Evolutionary conservation across 2,113 vertebrate genomes (phyloP).

Genomic region (Micromys minutus): DNA sequence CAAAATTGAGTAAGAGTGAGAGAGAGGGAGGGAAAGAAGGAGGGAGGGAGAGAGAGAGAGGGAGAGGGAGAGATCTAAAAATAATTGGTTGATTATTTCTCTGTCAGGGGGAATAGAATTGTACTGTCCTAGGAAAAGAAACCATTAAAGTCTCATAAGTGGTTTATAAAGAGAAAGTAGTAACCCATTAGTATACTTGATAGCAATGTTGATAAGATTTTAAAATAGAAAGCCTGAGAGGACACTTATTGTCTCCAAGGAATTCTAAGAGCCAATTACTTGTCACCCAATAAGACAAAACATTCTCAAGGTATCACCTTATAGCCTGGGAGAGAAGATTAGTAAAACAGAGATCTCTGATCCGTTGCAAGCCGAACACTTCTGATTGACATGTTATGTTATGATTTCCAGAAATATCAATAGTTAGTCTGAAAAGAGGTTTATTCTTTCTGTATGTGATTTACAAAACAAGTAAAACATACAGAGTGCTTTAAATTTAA

Average conservation of each 20-base stretch:
- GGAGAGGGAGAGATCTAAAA: not conserved
- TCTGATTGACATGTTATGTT: not conserved
- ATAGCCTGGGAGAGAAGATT: conserved; percentile 3
- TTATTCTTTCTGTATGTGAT: not conserved
- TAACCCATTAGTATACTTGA: conserved; percentile 43
- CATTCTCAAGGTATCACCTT: not conserved
- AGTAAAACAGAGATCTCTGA: not conserved
- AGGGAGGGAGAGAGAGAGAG: not conserved
- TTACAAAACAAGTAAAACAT: conserved; percentile 34
- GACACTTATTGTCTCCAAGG: not conserved
- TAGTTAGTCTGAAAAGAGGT: not conserved
- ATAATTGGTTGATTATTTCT: conserved; percentile 57
- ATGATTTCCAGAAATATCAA: not conserved
- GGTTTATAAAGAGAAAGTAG: conserved; percentile 39
- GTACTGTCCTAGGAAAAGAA: conserved; percentile 21
- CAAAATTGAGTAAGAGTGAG: not conserved
- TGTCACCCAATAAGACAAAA: conserved; percentile 2
- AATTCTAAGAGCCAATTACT: conserved; percentile 27
- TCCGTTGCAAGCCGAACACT: conserved; percentile 25
- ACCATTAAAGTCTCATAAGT: conserved; percentile 39
- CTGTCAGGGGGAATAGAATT: not conserved
- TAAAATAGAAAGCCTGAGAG: conserved; percentile 34
- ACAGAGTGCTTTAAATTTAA: not conserved
- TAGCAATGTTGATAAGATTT: conserved; percentile 51
- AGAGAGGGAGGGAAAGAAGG: not conserved